These are phyloP conservation scores for Forbesichthys agassizii DNA, from an alignment of 2,113 vertebrate genomes.

Conservation along the genomic window DNA sequence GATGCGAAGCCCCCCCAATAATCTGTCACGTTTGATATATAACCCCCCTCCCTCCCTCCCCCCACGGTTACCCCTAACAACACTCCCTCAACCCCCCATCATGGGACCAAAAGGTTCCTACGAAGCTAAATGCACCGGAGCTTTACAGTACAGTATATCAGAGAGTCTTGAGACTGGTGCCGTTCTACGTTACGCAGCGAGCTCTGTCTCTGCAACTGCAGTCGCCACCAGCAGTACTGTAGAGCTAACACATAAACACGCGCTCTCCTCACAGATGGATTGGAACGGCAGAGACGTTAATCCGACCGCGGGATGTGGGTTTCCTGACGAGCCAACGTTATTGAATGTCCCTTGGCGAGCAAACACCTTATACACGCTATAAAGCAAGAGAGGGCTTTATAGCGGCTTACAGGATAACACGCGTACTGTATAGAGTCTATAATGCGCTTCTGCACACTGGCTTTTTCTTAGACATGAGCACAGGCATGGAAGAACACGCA, in stretches of 20 bases:
- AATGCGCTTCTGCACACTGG: too few species aligned
- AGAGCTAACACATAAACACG: background rate
- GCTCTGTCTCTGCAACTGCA: background rate
- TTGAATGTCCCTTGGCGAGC: slow-evolving; percentile 3
- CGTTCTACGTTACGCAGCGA: slow-evolving; percentile 1
- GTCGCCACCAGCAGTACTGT: background rate
- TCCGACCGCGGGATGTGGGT: slow-evolving; percentile 31
- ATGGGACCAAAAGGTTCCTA: slow-evolving; percentile 22
- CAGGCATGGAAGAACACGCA: background rate
- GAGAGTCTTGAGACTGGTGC: slow-evolving; percentile 6
- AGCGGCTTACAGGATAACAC: too few species aligned
- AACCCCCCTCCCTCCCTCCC: background rate
- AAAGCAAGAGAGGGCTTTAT: background rate
- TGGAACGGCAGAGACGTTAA: slow-evolving; percentile 29
- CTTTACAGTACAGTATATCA: background rate
- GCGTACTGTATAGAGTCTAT: background rate
- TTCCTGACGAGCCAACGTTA: slow-evolving; percentile 8
- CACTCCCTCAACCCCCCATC: slow-evolving; percentile 14
- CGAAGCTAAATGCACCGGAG: slow-evolving; percentile 13
- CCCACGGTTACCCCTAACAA: background rate
- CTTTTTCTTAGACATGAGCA: background rate
- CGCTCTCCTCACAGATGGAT: background rate
- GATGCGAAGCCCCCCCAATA: slow-evolving; percentile 48
- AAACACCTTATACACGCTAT: background rate
- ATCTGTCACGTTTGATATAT: slow-evolving; percentile 58